Evolutionary conservation across 2,113 vertebrate genomes (phyloP), one percentile per base, ranked within the genome.

Genomic region (Tenebrosternarchus preto): DNA sequence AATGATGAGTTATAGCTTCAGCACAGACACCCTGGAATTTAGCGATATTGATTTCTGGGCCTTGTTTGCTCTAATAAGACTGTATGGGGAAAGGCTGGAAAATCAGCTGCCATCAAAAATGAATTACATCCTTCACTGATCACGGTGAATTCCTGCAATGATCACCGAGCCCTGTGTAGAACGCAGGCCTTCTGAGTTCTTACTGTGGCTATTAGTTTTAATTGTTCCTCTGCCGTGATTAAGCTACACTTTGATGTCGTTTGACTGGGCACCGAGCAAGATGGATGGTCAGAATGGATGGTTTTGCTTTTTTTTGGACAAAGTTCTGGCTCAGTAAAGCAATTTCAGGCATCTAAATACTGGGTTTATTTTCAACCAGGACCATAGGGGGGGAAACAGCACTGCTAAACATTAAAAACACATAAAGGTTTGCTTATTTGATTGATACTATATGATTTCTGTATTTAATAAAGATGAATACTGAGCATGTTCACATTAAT

Each of bases 181-280:
- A 89, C 88, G 73, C 82, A 86, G 36, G 79, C 86, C 84, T 76
- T 80, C 74, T 59, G 81, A 80, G 80, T 79, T 80, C 82, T 71
- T 82, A 79, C 84, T 73, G 75, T 72, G 87, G 78, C 87, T 86
- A 88, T 92, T 90, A 84, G 79, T 90, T 93, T 88, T 92, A 92
- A 91, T 93, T 92, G 92, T 81, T 6, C 61, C 77, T 76, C 79
- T 73, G 57, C 85, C 60, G 81, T 92, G 92, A 93, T 93, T 87
- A 89, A 93, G 87, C 78, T 82, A 82, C 76, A 76, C 84, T 87
- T 85, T 90, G 77, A 92, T 93, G 85, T 39, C 0, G 39, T 89
- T 85, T 89, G 92, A 93, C 90, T 90, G 80, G 82, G 79, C 75
- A 81, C 83, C 77, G 78, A 87, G 81, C 61, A 89, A 92, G 91